Base-by-base conservation (phyloP, 2,113 vertebrate species). In the Hirundichthys speculiger region DNA sequence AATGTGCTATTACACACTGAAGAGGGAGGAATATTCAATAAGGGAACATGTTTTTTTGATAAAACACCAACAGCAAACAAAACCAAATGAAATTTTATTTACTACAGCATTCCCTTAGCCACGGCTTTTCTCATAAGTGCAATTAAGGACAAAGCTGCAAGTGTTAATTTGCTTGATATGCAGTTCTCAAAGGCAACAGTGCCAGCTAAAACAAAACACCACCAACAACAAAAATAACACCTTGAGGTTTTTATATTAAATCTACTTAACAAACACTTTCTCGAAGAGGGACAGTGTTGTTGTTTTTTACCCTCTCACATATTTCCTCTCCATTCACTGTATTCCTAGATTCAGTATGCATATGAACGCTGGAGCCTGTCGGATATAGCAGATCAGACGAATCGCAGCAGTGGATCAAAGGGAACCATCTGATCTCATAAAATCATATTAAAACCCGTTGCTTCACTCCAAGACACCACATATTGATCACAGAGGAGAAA, bases 141-240 rank as follows among this genome's bases (percentile, higher is more conserved):
- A 91, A 91, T 92, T 90, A 92, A 85, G 86, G 86, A 83, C 84
- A 81, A 85, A 84, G 83, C 85, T 83, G 80, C 73, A 75, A 85
- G 84, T 84, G 72, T 85, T 92, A 87, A 91, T 92, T 91, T 91
- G 87, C 87, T 86, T 89, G 79, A 86, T 88, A 69, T 88, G 84
- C 78, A 78, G 64, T 83, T 84, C 79, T 87, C 82, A 76, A 70
- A 73, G 79, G 85, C 83, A 67, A 69, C 79, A 47, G 74, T 63
- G 72, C 66, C 75, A 79, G 76, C 84, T 80, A 69, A 75, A 87
- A 84, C 80, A 86, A 87, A 73, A 82, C 69, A 77, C 64, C 76
- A 69, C 53, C 73, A 84, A 34, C 47, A 73, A 56, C 70, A 83
- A 63, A 63, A 83, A 74, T 50, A 75, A 69, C 60, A 82, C 73